Percentiles rank a stretch among this genome's conserved stretches.
These are phyloP conservation scores for Rambutsinella grinnellia DNA, from an alignment of 2,888 invertebrate genomes.

Conservation along the genomic window DNA sequence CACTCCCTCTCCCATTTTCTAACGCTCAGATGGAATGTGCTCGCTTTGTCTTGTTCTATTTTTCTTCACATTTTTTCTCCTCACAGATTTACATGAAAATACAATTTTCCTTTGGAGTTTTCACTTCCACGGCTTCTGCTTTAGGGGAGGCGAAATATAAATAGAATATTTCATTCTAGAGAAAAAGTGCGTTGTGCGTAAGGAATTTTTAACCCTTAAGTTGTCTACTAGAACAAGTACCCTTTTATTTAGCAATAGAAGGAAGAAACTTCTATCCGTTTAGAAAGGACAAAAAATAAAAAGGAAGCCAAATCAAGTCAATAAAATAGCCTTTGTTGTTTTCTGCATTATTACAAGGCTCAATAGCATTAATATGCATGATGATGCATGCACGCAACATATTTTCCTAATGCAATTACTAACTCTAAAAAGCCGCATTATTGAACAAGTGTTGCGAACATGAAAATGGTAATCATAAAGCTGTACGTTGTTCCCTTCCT, in stretches of 20 bases:
- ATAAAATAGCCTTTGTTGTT: constrained; percentile 3
- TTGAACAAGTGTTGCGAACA: background rate
- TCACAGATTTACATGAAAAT: constrained; percentile 24
- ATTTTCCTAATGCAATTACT: background rate
- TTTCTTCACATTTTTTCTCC: constrained; percentile 3
- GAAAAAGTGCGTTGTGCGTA: background rate
- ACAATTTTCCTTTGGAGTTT: constrained; percentile 11
- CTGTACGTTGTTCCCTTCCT: background rate
- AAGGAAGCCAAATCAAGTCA: constrained; percentile 23
- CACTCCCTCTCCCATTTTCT: no score
- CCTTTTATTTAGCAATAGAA: no score
- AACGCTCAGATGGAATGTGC: no score
- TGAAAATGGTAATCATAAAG: background rate
- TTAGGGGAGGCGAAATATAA: no score
- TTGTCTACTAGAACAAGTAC: no score
- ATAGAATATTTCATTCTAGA: background rate
- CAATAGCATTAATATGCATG: background rate
- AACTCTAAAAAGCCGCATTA: background rate
- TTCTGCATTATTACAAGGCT: background rate
- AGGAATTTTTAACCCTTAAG: background rate
- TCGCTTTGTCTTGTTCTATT: background rate
- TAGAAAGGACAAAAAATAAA: background rate
- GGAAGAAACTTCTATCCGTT: background rate
- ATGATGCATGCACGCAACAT: background rate
- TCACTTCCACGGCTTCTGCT: constrained; percentile 10